Evolutionary conservation across 2,113 vertebrate genomes (phyloP).

Genomic region (Ginglymostoma cirratum): DNA sequence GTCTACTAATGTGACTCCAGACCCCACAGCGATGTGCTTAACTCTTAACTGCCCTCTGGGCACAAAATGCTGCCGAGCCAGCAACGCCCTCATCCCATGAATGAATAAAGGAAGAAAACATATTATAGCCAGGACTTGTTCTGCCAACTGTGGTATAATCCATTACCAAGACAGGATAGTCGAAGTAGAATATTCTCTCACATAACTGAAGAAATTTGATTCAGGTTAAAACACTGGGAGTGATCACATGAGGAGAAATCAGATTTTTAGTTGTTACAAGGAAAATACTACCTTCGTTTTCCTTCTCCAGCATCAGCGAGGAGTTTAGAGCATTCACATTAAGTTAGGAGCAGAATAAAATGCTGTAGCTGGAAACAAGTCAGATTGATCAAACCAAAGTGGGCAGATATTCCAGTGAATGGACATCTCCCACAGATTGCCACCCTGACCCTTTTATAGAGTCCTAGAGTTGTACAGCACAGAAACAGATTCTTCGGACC

Average conservation of each 20-base stretch:
- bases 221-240: not conserved
- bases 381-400: not conserved
- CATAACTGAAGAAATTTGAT: not conserved
- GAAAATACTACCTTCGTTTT: not conserved
- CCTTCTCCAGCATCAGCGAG: not conserved
- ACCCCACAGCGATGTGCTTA: too few species aligned
- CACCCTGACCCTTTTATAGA: too few species aligned
- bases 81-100: too few species aligned
- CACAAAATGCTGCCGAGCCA: too few species aligned
- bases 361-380: not conserved
- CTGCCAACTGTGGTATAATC: not conserved
- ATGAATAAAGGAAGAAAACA: too few species aligned
- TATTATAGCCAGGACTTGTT: not conserved
- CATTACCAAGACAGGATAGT: not conserved
- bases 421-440: too few species aligned
- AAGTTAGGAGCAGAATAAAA: not conserved
- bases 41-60: too few species aligned
- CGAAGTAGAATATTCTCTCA: not conserved
- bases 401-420: too few species aligned
- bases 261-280: not conserved
- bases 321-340: not conserved
- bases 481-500: too few species aligned
- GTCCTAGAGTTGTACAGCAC: too few species aligned
- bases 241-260: not conserved
- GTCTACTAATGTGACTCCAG: too few species aligned